Evolutionary conservation across 2,113 vertebrate genomes (phyloP), one percentile per base, ranked within the genome.

Genomic region (Crotalus viridis): DNA sequence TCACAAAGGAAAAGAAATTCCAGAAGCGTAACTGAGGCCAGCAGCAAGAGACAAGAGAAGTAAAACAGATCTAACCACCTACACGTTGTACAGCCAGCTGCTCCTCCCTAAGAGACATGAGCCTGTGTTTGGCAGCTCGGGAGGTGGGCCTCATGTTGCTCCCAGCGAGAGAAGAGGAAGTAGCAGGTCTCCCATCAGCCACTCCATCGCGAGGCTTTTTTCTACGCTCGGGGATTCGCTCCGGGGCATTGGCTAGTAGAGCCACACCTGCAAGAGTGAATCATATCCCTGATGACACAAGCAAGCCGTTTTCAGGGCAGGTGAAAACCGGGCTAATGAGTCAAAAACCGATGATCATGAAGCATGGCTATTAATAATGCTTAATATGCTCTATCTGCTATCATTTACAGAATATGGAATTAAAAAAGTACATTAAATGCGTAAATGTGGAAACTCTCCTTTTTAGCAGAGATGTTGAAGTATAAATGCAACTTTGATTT

Each of bases 231-330:
- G 98, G 98, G 12, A 99, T 96, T 1, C 98, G 98, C 93, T 99
- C 99, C 0, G 99, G 99, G 12, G 99, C 98, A 0, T 99, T 99
- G 55, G 99, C 98, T 89, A 99, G 97, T 86, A 99, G 97, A 0
- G 99, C 99, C 88, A 99, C 99, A 22, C 99, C 99, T 99, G 95
- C 6, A 26, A 90, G 4, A 86, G 8, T 0, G 9, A 57, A 87
- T 59, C 52, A 92, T 12, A n/a, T 33, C 39, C 46, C 48, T n/a
- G n/a, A 74, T 26, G n/a, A 52, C 61, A 81, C 52, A 85, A n/a
- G 12, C 3, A 43, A 85, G n/a, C 19, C 17, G 69, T 15, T 51
- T n/a, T 28, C 52, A 89, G 69, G 6, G 26, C 69, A 61, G 13
- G 24, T 22, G n/a, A 19, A 81, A 43, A 43, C 17, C 4, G 33